These are phyloP conservation scores for Leptopilina drosophilae DNA, from an alignment of 2,888 invertebrate species.

Conservation along the genomic window DNA sequence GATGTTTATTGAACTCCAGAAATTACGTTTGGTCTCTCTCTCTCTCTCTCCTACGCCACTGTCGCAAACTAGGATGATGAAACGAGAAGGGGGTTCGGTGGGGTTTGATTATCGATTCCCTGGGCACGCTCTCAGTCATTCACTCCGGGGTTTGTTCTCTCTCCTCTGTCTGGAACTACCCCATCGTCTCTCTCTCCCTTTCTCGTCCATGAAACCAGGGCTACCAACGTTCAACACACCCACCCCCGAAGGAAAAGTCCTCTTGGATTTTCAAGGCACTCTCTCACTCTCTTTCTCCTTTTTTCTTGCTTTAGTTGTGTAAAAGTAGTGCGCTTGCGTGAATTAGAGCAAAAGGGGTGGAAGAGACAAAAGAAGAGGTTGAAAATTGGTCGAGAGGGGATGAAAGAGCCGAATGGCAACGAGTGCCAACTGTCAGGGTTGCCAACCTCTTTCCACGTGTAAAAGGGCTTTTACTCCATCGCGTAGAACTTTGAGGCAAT, in stretches of 20 bases:
- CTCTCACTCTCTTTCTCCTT: background rate
- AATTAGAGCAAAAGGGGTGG: constrained; percentile 12
- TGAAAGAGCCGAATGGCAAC: constrained; percentile 28
- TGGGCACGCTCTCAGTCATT: constrained; percentile 68
- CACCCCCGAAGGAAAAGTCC: constrained; percentile 12
- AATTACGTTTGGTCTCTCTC: constrained; percentile 25
- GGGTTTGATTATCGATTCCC: constrained; percentile 75
- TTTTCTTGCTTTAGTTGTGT: background rate
- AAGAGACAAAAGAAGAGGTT: constrained; percentile 21
- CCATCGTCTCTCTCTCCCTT: constrained; percentile 44
- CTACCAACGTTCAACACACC: constrained; percentile 28
- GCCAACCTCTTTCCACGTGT: constrained; percentile 26
- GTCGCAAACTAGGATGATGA: constrained; percentile 35
- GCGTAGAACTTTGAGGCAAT: constrained; percentile 21
- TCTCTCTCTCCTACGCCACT: constrained; percentile 23
- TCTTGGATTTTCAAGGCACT: background rate
- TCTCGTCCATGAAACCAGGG: constrained; percentile 26
- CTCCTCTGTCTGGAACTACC: constrained; percentile 34
- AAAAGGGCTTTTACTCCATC: constrained; percentile 36
- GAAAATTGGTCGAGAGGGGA: constrained; percentile 3
- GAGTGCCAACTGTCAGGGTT: constrained; percentile 37
- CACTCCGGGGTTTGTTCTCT: constrained; percentile 60
- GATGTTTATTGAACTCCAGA: constrained; percentile 39
- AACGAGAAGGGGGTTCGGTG: constrained; percentile 54
- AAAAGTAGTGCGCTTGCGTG: constrained; percentile 31